Conservation (phyloP, 2,888 invertebrate species). For the Troides helena region DNA sequence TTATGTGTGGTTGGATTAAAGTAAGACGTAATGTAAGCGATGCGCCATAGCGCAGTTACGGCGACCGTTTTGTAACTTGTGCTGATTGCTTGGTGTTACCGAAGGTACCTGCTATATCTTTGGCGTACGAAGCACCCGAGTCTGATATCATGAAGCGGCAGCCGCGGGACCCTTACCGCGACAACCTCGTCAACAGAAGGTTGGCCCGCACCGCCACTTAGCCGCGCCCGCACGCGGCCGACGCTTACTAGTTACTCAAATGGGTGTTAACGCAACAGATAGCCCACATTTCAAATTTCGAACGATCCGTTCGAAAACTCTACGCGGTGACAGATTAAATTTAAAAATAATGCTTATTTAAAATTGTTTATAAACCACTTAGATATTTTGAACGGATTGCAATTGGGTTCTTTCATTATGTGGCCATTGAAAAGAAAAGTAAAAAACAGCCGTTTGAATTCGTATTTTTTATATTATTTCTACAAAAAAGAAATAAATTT, state of each 20-base stretch:
- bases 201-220: constrained; percentile 75
- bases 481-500: too few species aligned
- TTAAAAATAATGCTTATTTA: neutral
- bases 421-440: constrained; percentile 15
- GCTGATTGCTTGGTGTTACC: constrained; percentile 80
- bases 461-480: too few species aligned
- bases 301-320: constrained; percentile 41
- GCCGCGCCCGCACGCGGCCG: constrained; percentile 38
- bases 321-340: neutral
- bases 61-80: constrained; percentile 55
- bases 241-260: constrained; percentile 66
- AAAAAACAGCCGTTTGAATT: too few species aligned
- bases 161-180: constrained; percentile 98
- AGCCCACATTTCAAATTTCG: constrained; percentile 53
- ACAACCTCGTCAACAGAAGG: constrained; percentile 99
- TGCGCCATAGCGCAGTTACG: constrained; percentile 38
- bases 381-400: constrained; percentile 27
- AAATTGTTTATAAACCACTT: neutral
- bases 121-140: constrained; percentile 99
- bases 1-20: constrained; percentile 43
- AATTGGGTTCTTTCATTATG: constrained; percentile 25
- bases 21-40: constrained; percentile 49
- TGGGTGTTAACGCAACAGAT: constrained; percentile 69
- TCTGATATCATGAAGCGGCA: constrained; percentile 99
- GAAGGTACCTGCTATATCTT: constrained; percentile 98